A percentile compares a stretch with the other conserved stretches of the same genome.
Conservation (phyloP, 53 echinoderm and acorn worm genomes). For the Holothuria scabra region DNA sequence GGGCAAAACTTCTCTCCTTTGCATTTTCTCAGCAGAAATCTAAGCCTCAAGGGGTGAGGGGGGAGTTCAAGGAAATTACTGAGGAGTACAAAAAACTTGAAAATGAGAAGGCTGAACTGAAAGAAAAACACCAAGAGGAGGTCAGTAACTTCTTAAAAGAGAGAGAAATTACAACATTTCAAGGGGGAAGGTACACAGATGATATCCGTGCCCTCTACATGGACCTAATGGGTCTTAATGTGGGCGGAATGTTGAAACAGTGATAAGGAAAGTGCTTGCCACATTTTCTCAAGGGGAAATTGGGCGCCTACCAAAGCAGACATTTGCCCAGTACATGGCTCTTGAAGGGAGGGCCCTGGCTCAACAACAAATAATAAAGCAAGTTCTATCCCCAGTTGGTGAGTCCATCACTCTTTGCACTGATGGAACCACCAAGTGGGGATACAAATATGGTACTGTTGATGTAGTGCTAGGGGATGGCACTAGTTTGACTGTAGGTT, state of each 20-base stretch:
- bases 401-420: too few relatives aligned
- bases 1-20: too few relatives aligned
- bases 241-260: slow-evolving; percentile 56
- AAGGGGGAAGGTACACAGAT: slow-evolving; percentile 43
- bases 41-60: too few relatives aligned
- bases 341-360: slow-evolving; percentile 58
- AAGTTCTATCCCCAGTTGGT: slow-evolving; percentile 17
- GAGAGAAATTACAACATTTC: slow-evolving; percentile 31
- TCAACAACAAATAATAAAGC: slow-evolving; percentile 46
- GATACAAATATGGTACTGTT: too few relatives aligned
- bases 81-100: neutral
- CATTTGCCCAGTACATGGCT: slow-evolving; percentile 52
- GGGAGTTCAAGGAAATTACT: too few relatives aligned
- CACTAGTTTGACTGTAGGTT: too few relatives aligned
- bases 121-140: slow-evolving; percentile 30
- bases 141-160: slow-evolving; percentile 4
- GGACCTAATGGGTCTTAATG: slow-evolving; percentile 57
- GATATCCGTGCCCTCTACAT: slow-evolving; percentile 42
- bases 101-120: neutral
- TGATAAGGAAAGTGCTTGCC: slow-evolving; percentile 39
- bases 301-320: slow-evolving; percentile 31
- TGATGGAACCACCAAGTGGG: too few relatives aligned
- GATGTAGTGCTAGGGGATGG: too few relatives aligned
- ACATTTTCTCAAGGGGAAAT: neutral
- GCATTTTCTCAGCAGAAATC: too few relatives aligned